Evolutionary conservation across 2,888 invertebrate species (phyloP), one percentile per base, ranked within the genome.

Genomic region (Lasioglossum calceatum): DNA sequence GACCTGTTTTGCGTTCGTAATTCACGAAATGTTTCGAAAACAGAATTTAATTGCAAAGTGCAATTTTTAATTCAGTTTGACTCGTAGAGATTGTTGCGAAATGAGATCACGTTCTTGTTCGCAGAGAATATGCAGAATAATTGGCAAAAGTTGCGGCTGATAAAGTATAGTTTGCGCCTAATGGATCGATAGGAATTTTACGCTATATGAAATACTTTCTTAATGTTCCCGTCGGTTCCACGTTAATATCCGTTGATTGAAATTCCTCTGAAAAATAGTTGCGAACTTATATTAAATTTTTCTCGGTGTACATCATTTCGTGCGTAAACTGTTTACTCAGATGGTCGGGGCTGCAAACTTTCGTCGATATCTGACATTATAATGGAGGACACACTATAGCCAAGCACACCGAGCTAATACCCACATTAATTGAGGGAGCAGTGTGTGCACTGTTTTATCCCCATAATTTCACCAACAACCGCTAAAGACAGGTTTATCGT

Each of bases 331-430:
- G 54, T 77, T 79, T 42, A 44, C 47, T 44, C 10, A 23, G 19
- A 47, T 32, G 64, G 74, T 32, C 27, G 32, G 4, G 4, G 12
- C 54, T 8, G 39, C 27, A 72, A 90, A 89, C 36, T 90, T 89
- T 90, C 47, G 7, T 73, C 89, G 88, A 89, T 89, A 89, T 27
- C 61, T 73, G 78, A 76, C 70, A 58, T 76, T 80, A 71, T 81
- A 87, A 84, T 58, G 39, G 36, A 81, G 47, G 64, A 16, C 47
- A 58, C 75, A 70, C 61, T 87, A 83, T 81, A 74, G 64, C 32
- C 32, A 75, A 16, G 36, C 47, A 42, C 47, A 58, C 42, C 32
- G n/a, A 74, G 27, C 64, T n/a, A 23, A 23, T n/a, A 42, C 42
- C 71, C 12, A 12, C 12, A 42, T 42, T 42, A n/a, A 71, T 71